Base-by-base conservation (phyloP, 2,888 invertebrate species). In the Diogma glabrata region DNA sequence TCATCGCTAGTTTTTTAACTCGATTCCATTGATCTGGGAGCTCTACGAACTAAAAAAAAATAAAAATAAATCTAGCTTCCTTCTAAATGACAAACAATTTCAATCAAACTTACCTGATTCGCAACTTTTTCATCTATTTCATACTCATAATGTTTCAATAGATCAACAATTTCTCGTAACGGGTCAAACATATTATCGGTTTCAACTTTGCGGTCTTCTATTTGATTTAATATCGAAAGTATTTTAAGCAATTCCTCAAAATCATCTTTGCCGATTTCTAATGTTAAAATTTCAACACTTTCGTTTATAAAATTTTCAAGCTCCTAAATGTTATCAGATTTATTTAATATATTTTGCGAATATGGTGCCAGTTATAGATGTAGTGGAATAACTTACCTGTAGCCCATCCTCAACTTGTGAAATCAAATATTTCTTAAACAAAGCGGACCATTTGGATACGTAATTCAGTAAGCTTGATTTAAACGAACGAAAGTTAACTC, bases 101-200 rank as follows among this genome's bases (percentile, higher is more conserved):
- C 26, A 26, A 8, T n/a, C n/a, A n/a, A n/a, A n/a, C n/a, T 24
- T 24, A 24, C 24, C 9, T 46, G 46, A 16, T 46, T 16, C 4
- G 22, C 24, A 46, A 46, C 24, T 16, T 46, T 46, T 9, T 46
- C 46, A 12, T 46, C 46, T 24, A 46, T 24, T 59, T 90, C 87
- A 17, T 91, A 87, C n/a, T 86, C 84, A 61, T 93, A 94, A 1
- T 79, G 76, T 61, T 83, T 84, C 9, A 95, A 75, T 9, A 94
- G 73, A 54, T 90, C 84, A 47, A 94, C 89, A 40, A 87, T 89
- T 59, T 88, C 84, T 55, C 85, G 81, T 1, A 94, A 71, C 0
- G 93, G 92, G 24, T 87, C 89, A 65, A 95, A 95, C 87, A 93
- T 90, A 36, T 76, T 78, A 59, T 93, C 92, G 2, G 92, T 92